phyloP scores from a whole-genome alignment of 2,113 vertebrate species.

The rat (Rattus norvegicus) region GRCr8 NC_086027.1:53125501-53126000 shows the following conservation, averaged over 20 bases:
- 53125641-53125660: background rate
- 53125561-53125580: background rate
- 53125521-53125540: background rate
- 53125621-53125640: rapidly evolving
- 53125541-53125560: background rate
- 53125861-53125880: background rate
- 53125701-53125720: background rate
- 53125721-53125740: background rate
- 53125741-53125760: background rate
- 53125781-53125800: background rate
- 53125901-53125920: background rate
- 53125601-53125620: background rate
- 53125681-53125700: background rate
- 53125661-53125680: background rate
- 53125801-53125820: background rate
- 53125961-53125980: too few relatives aligned
- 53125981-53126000: background rate
- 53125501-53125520: background rate
- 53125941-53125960: background rate
- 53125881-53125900: background rate
- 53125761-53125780: background rate
- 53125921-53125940: background rate
- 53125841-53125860: background rate
- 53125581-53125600: background rate
- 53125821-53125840: background rate